Conservation (phyloP, 2,888 invertebrate species). For the Clitarchus hookeri region DNA sequence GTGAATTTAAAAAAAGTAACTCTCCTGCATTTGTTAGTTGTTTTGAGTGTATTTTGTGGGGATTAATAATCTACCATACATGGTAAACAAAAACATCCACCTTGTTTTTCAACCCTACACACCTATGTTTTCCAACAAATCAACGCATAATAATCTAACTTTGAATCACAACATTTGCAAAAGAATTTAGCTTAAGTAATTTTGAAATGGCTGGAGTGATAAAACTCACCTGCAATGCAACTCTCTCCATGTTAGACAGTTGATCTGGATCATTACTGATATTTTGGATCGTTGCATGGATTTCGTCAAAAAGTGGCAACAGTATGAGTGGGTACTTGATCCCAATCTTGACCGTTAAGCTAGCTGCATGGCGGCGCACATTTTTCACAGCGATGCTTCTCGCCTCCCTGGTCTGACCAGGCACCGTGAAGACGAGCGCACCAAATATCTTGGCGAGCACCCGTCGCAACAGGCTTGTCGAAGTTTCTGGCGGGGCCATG, state of each 20-base stretch:
- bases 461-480: slow-evolving; percentile 66
- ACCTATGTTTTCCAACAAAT: too few relatives aligned
- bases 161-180: too few relatives aligned
- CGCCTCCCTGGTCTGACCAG: slow-evolving; percentile 67
- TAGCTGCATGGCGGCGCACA: slow-evolving; percentile 86
- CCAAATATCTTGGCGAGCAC: slow-evolving; percentile 90
- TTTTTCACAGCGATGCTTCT: slow-evolving; percentile 79
- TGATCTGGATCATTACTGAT: slow-evolving; percentile 67
- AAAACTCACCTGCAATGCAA: slow-evolving; percentile 64
- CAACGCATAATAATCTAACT: too few relatives aligned
- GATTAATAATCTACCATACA: too few relatives aligned
- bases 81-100: too few relatives aligned
- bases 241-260: slow-evolving; percentile 80
- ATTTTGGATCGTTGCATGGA: slow-evolving; percentile 75
- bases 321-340: slow-evolving; percentile 84
- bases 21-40: too few relatives aligned
- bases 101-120: too few relatives aligned
- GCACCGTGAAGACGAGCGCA: slow-evolving; percentile 73
- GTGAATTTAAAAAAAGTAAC: too few relatives aligned
- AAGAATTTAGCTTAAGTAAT: too few relatives aligned
- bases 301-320: slow-evolving; percentile 83
- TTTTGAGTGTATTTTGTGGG: too few relatives aligned
- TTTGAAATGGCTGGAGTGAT: slow-evolving; percentile 35
- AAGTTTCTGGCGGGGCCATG: slow-evolving; percentile 68
- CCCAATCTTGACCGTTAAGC: slow-evolving; percentile 86